phyloP scores from a whole-genome alignment of 2,888 invertebrate species.

The Kuschelorhynchus macadamiae region DNA sequence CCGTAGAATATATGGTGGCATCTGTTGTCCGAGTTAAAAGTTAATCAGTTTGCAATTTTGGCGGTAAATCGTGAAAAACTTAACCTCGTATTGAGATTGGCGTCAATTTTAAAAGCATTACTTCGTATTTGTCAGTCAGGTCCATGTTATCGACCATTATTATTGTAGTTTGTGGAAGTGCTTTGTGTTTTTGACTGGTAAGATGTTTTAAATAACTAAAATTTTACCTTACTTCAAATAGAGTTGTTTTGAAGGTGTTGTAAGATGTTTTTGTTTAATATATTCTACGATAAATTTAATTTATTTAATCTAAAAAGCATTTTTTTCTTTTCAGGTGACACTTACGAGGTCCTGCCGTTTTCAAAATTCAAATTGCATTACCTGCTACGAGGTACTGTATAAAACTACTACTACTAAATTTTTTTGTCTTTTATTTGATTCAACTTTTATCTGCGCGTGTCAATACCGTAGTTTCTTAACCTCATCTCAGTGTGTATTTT shows the following conservation, averaged over 20 bases:
- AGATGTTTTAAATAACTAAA: slow-evolving; percentile 1
- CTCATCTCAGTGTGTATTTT: too few relatives aligned
- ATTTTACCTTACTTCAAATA: not conserved
- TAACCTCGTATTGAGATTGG: slow-evolving; percentile 22
- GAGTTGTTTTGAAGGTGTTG: not conserved
- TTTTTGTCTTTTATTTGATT: too few relatives aligned
- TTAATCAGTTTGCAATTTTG: slow-evolving; percentile 6
- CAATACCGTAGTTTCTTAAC: too few relatives aligned
- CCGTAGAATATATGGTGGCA: too few relatives aligned
- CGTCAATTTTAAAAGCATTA: slow-evolving; percentile 21
- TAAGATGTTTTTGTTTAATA: not conserved
- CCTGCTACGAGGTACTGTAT: not conserved
- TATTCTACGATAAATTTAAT: slow-evolving; percentile 12
- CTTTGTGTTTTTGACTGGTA: slow-evolving; percentile 8
- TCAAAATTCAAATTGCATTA: not conserved
- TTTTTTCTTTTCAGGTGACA: slow-evolving; percentile 11
- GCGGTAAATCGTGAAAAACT: slow-evolving; percentile 7
- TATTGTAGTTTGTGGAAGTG: slow-evolving; percentile 4
- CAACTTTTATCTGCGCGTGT: too few relatives aligned
- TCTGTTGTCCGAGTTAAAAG: not conserved
- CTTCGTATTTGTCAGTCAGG: slow-evolving; percentile 13
- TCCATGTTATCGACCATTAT: not conserved
- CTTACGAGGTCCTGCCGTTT: slow-evolving; percentile 5
- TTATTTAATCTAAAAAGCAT: slow-evolving; percentile 1
- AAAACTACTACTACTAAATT: too few relatives aligned